Conservation (phyloP, 2,888 invertebrate genomes). For the Tetrapedia diversipes region DNA sequence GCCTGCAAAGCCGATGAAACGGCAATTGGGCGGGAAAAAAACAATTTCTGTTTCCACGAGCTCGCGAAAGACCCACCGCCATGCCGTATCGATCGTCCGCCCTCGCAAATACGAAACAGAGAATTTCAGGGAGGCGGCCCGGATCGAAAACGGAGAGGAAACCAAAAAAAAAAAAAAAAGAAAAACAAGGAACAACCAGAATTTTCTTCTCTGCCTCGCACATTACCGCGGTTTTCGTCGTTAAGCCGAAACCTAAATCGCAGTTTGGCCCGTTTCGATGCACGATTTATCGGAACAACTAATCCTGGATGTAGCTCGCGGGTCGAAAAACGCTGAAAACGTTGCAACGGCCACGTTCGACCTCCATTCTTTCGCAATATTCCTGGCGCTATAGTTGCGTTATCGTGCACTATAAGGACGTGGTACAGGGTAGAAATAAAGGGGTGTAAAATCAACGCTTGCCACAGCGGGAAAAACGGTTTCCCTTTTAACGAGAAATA, state of each 20-base stretch:
- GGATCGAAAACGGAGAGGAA: too few relatives aligned
- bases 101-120: neutral
- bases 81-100: neutral
- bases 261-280: slow-evolving; percentile 22
- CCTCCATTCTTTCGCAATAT: slow-evolving; percentile 54
- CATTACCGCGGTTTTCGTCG: slow-evolving; percentile 26
- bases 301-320: slow-evolving; percentile 32
- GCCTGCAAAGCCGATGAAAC: neutral
- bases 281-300: slow-evolving; percentile 33
- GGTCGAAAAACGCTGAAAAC: slow-evolving; percentile 47
- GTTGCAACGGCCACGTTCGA: slow-evolving; percentile 48
- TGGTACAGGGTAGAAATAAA: neutral
- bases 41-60: neutral
- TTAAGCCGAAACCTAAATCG: slow-evolving; percentile 27
- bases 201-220: slow-evolving; percentile 10
- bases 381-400: slow-evolving; percentile 15
- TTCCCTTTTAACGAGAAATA: neutral
- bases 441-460: slow-evolving; percentile 30
- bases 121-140: neutral
- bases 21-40: neutral
- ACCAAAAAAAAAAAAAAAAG: too few relatives aligned
- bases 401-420: slow-evolving; percentile 14
- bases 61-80: neutral
- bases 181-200: neutral
- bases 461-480: neutral